phyloP scores from a whole-genome alignment of 2,797 vertebrate species.

The Pseudochromis fuscus region DNA sequence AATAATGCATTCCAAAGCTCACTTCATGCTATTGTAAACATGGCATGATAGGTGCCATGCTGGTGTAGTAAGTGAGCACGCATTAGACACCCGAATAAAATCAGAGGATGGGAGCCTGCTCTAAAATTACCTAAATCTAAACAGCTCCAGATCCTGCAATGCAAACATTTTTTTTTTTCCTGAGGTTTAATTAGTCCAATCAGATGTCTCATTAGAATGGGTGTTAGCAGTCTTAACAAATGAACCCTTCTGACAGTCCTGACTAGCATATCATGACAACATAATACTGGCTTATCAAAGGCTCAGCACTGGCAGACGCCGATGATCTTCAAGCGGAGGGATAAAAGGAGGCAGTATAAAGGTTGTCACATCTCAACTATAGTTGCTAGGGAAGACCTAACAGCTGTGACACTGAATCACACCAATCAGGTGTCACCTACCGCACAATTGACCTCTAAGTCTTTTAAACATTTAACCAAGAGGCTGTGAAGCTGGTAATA shows the following conservation, averaged over 20 bases:
- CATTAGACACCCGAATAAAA: conserved; percentile 19
- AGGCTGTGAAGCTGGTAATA: neutral
- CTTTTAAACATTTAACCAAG: conserved; percentile 20
- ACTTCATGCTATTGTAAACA: conserved; percentile 75
- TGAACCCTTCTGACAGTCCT: conserved; percentile 32
- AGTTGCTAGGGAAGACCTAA: conserved; percentile 41
- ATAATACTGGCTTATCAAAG: conserved; percentile 40
- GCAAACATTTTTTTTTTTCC: conserved; percentile 7
- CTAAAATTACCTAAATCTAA: conserved; percentile 8
- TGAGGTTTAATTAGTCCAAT: conserved; percentile 27
- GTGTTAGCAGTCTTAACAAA: conserved; percentile 19
- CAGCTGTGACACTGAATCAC: conserved; percentile 24
- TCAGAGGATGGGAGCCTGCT: neutral
- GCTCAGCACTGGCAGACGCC: conserved; percentile 11
- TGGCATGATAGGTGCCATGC: conserved; percentile 49
- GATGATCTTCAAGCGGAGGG: conserved; percentile 23
- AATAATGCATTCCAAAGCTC: conserved; percentile 72
- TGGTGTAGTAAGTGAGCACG: conserved; percentile 20
- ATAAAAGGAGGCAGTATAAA: conserved; percentile 22
- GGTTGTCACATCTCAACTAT: neutral
- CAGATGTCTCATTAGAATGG: conserved; percentile 38
- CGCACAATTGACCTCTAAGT: conserved; percentile 30
- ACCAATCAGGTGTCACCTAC: conserved; percentile 32
- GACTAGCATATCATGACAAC: conserved; percentile 50
- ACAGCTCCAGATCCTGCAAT: neutral